Evolutionary conservation across 1,140 invertebrate genomes (phyloP).

Genomic region (Micrasema longulum): DNA sequence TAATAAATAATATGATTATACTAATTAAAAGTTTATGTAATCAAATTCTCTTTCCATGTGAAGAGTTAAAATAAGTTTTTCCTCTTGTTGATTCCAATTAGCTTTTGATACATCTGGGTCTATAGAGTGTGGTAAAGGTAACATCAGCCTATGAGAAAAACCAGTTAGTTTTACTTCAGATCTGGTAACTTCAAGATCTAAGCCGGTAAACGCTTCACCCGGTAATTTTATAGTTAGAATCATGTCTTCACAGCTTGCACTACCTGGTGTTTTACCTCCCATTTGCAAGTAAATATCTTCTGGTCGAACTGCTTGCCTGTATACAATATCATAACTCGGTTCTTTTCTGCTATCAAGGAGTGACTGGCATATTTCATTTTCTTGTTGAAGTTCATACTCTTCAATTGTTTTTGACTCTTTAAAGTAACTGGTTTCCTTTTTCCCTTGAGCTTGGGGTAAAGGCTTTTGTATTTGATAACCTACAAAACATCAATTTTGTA

Average conservation of each 20-base stretch:
- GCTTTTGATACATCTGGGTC: constrained; percentile 84
- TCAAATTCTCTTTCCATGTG: constrained; percentile 82
- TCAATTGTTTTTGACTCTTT: constrained; percentile 68
- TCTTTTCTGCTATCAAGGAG: constrained; percentile 73
- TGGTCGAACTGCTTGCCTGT: constrained; percentile 84
- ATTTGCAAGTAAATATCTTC: constrained; percentile 89
- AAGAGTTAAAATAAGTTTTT: constrained; percentile 77
- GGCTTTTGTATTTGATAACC: constrained; percentile 27
- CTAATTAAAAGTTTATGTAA: constrained; percentile 80
- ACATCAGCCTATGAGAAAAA: constrained; percentile 74
- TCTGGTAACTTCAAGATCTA: constrained; percentile 78
- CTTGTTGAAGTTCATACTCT: constrained; percentile 68
- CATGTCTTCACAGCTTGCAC: constrained; percentile 88
- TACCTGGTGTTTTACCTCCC: constrained; percentile 83
- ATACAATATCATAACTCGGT: constrained; percentile 85
- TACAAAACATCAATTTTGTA: constrained; percentile 10
- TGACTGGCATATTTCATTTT: constrained; percentile 63
- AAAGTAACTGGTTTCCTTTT: constrained; percentile 38
- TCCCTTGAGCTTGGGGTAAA: not conserved
- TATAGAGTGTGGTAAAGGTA: constrained; percentile 83
- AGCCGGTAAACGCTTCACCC: constrained; percentile 74
- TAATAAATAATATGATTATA: not conserved
- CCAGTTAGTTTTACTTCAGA: constrained; percentile 74
- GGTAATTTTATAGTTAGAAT: constrained; percentile 80
- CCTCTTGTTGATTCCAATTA: constrained; percentile 78